Evolutionary conservation across 2,888 invertebrate genomes (phyloP).

Genomic region (Sesia apiformis): DNA sequence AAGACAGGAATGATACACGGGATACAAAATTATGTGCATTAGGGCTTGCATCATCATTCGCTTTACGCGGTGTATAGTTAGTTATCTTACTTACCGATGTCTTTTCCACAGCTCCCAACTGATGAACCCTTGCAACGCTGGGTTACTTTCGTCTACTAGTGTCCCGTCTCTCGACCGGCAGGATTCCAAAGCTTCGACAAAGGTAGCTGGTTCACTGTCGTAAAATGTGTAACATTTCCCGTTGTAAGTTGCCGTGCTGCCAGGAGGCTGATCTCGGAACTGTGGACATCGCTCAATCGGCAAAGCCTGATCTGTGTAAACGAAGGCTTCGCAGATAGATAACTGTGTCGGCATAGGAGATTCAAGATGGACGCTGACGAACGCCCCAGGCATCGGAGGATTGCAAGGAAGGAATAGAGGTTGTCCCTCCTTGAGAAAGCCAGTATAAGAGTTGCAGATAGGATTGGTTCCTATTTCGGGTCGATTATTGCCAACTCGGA

Average conservation of each 20-base stretch:
- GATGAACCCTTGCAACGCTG: slow-evolving; percentile 93
- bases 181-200: slow-evolving; percentile 85
- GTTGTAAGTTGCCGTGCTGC: slow-evolving; percentile 93
- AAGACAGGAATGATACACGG: no score
- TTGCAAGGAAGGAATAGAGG: slow-evolving; percentile 94
- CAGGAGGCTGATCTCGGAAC: slow-evolving; percentile 93
- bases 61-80: not conserved
- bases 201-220: slow-evolving; percentile 86
- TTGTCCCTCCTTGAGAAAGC: slow-evolving; percentile 90
- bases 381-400: slow-evolving; percentile 96
- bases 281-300: slow-evolving; percentile 95
- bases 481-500: slow-evolving; percentile 93
- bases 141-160: slow-evolving; percentile 93
- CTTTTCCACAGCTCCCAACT: slow-evolving; percentile 96
- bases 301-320: slow-evolving; percentile 92
- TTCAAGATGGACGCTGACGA: slow-evolving; percentile 93
- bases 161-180: slow-evolving; percentile 89
- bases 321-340: slow-evolving; percentile 94
- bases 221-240: slow-evolving; percentile 97
- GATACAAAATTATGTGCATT: no score
- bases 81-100: slow-evolving; percentile 75
- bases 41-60: no score
- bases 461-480: slow-evolving; percentile 94
- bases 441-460: slow-evolving; percentile 92
- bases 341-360: slow-evolving; percentile 82